Percentiles rank a stretch among this genome's conserved stretches.
Conservation (phyloP, 2,113 vertebrate genomes). For the Prionailurus viverrinus region DNA sequence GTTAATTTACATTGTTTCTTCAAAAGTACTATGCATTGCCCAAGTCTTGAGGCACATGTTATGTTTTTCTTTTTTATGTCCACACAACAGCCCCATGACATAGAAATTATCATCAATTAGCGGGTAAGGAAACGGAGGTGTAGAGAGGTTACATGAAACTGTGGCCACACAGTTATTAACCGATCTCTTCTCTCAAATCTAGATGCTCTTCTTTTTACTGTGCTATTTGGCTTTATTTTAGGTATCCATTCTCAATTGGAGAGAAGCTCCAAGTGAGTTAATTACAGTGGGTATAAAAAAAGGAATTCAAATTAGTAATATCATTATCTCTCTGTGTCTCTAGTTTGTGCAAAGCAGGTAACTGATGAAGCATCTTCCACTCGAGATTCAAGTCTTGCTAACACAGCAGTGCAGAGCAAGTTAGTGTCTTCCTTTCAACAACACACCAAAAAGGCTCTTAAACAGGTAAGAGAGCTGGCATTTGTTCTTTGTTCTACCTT, state of each 20-base stretch:
- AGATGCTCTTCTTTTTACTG: not conserved
- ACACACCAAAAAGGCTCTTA: constrained; percentile 94
- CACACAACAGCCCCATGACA: not conserved
- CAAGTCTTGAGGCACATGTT: not conserved
- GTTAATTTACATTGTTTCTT: not conserved
- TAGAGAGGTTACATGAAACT: not conserved
- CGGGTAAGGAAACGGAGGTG: not conserved
- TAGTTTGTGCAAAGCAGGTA: constrained; percentile 91
- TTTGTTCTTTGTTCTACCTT: not conserved
- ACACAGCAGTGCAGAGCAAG: constrained; percentile 90
- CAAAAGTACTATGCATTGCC: not conserved
- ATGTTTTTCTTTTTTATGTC: not conserved
- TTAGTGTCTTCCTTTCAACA: constrained; percentile 93
- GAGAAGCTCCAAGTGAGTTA: constrained; percentile 70
- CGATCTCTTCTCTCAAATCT: constrained; percentile 1
- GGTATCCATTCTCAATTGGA: constrained; percentile 64
- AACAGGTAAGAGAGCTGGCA: constrained; percentile 88
- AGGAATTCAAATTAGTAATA: constrained; percentile 83
- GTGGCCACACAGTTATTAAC: constrained; percentile 11
- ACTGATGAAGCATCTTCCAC: constrained; percentile 89
- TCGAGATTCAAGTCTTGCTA: constrained; percentile 89
- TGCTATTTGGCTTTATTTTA: constrained; percentile 77
- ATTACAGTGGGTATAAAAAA: constrained; percentile 79
- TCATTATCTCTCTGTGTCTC: constrained; percentile 80
- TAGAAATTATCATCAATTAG: not conserved